Evolutionary conservation across 37 sponge, comb jelly and placozoan species (phyloP).

Genomic region (Beroe forskalii): DNA sequence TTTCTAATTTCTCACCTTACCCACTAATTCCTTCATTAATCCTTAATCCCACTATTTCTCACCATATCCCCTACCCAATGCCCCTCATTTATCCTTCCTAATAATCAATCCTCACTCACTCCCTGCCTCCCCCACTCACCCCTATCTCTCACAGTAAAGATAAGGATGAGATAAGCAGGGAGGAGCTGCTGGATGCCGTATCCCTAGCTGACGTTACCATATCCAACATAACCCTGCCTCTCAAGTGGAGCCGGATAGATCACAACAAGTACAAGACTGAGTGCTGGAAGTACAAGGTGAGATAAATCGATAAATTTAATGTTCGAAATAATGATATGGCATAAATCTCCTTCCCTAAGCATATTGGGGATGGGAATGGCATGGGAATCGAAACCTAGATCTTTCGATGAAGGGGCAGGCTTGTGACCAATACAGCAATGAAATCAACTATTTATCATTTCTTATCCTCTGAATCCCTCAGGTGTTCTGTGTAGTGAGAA

Average conservation of each 20-base stretch:
- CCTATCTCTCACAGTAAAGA: not conserved
- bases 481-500: conserved; percentile 38
- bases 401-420: no score
- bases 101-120: not conserved
- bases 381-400: no score
- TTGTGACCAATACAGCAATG: no score
- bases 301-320: no score
- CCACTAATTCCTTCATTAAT: no score
- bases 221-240: conserved; percentile 15
- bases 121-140: not conserved
- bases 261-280: conserved; percentile 40
- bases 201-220: conserved; percentile 41
- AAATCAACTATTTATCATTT: no score
- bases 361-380: no score
- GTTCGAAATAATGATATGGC: no score
- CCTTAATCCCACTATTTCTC: no score
- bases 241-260: conserved; percentile 37
- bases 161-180: not conserved
- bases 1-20: no score
- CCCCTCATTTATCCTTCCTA: not conserved
- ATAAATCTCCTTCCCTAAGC: no score
- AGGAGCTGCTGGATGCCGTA: conserved; percentile 54
- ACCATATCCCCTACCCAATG: not conserved
- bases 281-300: conserved; percentile 42
- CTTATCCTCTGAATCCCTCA: no score